Percentiles rank a stretch among this genome's conserved stretches.
These are phyloP conservation scores for Nannoperca obscura DNA, from an alignment of 2,797 vertebrate genomes.

Conservation along the genomic window DNA sequence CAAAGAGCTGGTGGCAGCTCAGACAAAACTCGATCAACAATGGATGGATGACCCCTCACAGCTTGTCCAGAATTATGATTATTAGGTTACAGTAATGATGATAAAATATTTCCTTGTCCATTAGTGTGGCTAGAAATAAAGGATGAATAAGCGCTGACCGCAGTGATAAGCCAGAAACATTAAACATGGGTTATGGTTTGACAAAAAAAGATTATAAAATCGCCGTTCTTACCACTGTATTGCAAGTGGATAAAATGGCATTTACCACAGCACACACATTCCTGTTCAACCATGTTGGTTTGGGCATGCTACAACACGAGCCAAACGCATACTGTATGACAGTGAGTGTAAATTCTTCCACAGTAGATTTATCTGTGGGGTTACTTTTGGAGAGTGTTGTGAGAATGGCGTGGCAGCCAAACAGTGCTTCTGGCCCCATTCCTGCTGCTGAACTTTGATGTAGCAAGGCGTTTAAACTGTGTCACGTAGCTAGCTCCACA, in stretches of 20 bases:
- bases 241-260: slow-evolving; percentile 73
- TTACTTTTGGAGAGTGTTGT: slow-evolving; percentile 68
- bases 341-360: slow-evolving; percentile 74
- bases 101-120: slow-evolving; percentile 55
- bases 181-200: slow-evolving; percentile 57
- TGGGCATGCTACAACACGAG: slow-evolving; percentile 80
- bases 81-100: slow-evolving; percentile 56
- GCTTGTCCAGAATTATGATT: slow-evolving; percentile 49
- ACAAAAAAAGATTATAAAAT: slow-evolving; percentile 58
- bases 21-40: slow-evolving; percentile 27
- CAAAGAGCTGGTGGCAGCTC: slow-evolving; percentile 38
- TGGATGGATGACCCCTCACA: slow-evolving; percentile 44
- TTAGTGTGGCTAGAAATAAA: slow-evolving; percentile 48
- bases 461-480: slow-evolving; percentile 69
- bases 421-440: slow-evolving; percentile 62
- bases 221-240: slow-evolving; percentile 41
- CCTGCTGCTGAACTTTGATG: slow-evolving; percentile 76
- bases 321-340: slow-evolving; percentile 63
- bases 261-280: slow-evolving; percentile 72
- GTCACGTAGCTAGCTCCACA: slow-evolving; percentile 64
- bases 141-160: slow-evolving; percentile 46
- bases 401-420: slow-evolving; percentile 56
- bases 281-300: slow-evolving; percentile 75
- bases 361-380: slow-evolving; percentile 78
- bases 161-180: slow-evolving; percentile 70